Base-by-base conservation (phyloP, 2,888 invertebrate genomes). In the Caenorhabditis macrosperma region DNA sequence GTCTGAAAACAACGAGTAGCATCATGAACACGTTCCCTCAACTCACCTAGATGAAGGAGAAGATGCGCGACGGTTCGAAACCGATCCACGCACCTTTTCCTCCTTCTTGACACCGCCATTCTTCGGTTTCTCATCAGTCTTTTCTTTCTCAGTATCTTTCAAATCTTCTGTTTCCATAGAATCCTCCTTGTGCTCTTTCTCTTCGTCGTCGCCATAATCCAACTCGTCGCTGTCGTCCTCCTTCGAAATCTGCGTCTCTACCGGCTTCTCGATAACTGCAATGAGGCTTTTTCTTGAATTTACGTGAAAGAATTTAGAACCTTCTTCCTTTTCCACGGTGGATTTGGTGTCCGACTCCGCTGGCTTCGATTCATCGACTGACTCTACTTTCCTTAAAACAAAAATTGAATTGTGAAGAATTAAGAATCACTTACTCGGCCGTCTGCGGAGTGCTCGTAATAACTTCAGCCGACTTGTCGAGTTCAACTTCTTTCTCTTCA, bases 21-120 rank as follows among this genome's bases (percentile, higher is more conserved):
- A 52, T 33, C 6, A 35, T 2, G 5, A 55, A n/a, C 44, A 46
- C 15, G n/a, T 15, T 33, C 28, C 5, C 24, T 33, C 33, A 15
- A 57, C 44, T 55, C 28, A 75, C 84, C 82, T 82, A 63, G 86
- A 81, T 17, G 86, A 83, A 75, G 83, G 82, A 68, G 79, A 71
- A 55, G 83, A 74, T 68, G 72, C 75, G 60, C 81, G 81, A 6
- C 81, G 63, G 63, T 81, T 67, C 7, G 71, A 67, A 48, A 81
- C 82, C 46, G 72, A 35, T 46, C 44, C 80, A 66, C 71, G 80
- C 61, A 76, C 66, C 80, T 80, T 80, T 71, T 76, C 80, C 72
- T 82, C 72, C 76, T 72, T 78, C 74, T 75, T 52, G 81, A 74
- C 77, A 71, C 54, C 78, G 15, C 60, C 52, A 6, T 57, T 46